Percentiles rank a stretch among this genome's conserved stretches.
Conservation (phyloP, 2,888 invertebrate species). For the Melieria crassipennis region DNA sequence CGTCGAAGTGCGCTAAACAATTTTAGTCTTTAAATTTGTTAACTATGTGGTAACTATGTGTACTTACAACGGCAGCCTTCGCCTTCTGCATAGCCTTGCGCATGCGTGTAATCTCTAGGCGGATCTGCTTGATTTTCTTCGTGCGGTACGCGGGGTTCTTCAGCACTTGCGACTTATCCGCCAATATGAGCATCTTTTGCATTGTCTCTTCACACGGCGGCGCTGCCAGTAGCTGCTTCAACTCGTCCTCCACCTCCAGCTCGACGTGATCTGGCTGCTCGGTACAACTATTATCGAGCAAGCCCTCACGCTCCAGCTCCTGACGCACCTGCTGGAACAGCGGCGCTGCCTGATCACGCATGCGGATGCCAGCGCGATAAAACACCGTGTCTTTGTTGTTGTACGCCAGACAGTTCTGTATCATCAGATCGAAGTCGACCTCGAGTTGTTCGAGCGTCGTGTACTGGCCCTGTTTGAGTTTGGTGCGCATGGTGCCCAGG, state of each 20-base stretch:
- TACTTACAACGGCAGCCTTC: conserved; percentile 56
- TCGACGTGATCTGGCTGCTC: conserved; percentile 68
- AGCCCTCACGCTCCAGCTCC: conserved; percentile 69
- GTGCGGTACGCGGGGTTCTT: conserved; percentile 70
- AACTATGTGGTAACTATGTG: not conserved
- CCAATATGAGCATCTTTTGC: conserved; percentile 69
- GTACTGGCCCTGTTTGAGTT: conserved; percentile 77
- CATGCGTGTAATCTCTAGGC: conserved; percentile 70
- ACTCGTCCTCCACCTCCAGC: conserved; percentile 69
- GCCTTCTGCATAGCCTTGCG: conserved; percentile 64
- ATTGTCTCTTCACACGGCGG: conserved; percentile 59
- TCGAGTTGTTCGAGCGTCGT: conserved; percentile 81
- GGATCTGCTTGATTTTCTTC: conserved; percentile 70
- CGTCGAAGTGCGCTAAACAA: conserved; percentile 42
- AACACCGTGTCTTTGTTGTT: conserved; percentile 96
- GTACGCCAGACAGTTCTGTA: conserved; percentile 93
- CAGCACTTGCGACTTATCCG: conserved; percentile 72
- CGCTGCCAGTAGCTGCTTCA: conserved; percentile 64
- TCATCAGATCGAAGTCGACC: conserved; percentile 94
- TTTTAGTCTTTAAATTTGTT: not conserved
- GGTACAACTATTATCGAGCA: conserved; percentile 58
- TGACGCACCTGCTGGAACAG: conserved; percentile 83
- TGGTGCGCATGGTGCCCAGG: conserved; percentile 85
- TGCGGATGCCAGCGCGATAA: conserved; percentile 87
- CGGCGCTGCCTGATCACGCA: conserved; percentile 87